These are phyloP conservation scores for Geophilus truncorum DNA, from an alignment of 2,888 invertebrate species.

Conservation along the genomic window DNA sequence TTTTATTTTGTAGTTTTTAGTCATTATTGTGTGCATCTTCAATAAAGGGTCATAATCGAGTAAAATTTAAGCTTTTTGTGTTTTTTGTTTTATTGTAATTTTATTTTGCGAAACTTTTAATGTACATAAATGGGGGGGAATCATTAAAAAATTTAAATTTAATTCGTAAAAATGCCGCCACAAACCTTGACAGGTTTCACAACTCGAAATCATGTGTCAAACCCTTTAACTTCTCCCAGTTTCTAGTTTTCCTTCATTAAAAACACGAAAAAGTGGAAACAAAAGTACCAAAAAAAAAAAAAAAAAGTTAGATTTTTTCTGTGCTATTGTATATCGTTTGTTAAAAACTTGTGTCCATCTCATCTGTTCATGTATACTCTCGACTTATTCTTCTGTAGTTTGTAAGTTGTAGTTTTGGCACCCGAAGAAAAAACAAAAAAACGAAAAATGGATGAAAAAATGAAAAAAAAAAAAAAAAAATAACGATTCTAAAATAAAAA, in stretches of 20 bases:
- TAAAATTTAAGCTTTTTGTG: not conserved
- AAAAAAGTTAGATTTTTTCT: not conserved
- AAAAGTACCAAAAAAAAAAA: not conserved
- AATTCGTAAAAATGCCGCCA: not conserved
- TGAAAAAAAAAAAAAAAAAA: not conserved
- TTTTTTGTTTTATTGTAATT: not conserved
- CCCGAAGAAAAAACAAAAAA: not conserved
- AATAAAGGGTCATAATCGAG: conserved; percentile 17
- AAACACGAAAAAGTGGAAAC: not conserved
- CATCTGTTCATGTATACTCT: conserved; percentile 23
- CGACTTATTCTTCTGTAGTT: conserved; percentile 15
- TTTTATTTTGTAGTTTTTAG: not conserved
- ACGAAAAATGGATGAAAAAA: not conserved
- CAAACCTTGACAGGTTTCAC: not conserved
- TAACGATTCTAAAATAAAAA: not conserved
- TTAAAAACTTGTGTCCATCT: conserved; percentile 10
- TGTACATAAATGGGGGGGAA: not conserved
- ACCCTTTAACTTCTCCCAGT: not conserved
- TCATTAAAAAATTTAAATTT: not conserved
- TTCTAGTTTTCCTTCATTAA: not conserved
- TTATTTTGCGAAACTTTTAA: not conserved
- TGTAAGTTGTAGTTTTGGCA: conserved; percentile 21
- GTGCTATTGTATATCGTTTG: conserved; percentile 27
- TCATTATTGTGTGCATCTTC: not conserved
- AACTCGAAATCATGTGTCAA: conserved; percentile 15